Conservation (phyloP, 64 coral and sea anemone species). For the Hydrozoanthus tunicans region DNA sequence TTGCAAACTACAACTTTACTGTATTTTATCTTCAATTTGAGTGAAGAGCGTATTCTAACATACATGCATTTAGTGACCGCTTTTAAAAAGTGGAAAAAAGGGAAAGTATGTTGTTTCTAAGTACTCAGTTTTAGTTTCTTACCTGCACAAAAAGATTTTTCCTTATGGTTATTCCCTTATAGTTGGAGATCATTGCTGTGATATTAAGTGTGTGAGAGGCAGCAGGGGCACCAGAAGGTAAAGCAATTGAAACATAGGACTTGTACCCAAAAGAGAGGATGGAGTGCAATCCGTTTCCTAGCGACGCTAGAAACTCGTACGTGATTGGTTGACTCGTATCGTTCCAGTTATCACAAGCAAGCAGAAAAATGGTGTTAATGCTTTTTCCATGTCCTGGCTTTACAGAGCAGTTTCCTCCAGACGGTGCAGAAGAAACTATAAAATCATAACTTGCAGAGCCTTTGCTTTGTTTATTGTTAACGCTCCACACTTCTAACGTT, state of each 20-base stretch:
- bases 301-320: conserved; percentile 5
- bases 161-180: not conserved
- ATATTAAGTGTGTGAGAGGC: conserved; percentile 16
- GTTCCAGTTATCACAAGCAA: conserved; percentile 15
- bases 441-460: not conserved
- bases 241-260: not conserved
- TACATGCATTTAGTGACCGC: too few relatives aligned
- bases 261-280: not conserved
- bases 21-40: not conserved
- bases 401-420: conserved; percentile 22
- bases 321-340: conserved; percentile 7
- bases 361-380: not conserved
- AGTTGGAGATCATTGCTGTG: conserved; percentile 12
- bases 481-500: not conserved
- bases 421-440: not conserved
- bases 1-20: not conserved
- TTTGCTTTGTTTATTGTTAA: not conserved
- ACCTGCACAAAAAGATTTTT: not conserved
- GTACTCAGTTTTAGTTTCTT: not conserved
- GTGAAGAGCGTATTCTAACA: too few relatives aligned
- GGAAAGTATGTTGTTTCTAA: not conserved
- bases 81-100: not conserved
- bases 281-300: not conserved
- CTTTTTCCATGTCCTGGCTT: not conserved
- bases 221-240: not conserved